phyloP scores from a whole-genome alignment of 1,140 invertebrate genomes.

The Drosophila sucinea region DNA sequence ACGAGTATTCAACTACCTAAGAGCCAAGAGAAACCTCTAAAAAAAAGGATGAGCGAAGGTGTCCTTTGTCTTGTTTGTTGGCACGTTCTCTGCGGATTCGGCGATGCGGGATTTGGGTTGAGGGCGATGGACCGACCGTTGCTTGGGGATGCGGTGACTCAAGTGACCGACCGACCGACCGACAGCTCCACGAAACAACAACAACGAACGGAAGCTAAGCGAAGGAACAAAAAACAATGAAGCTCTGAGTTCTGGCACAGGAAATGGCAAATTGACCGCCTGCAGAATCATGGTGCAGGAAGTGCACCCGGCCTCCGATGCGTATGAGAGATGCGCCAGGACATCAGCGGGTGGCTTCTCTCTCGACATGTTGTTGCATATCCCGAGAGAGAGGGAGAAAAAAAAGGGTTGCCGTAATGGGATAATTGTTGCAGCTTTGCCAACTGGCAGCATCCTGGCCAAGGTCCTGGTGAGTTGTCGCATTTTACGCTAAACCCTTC shows the following conservation, averaged over 20 bases:
- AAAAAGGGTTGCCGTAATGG: constrained; percentile 72
- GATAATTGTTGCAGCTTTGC: constrained; percentile 74
- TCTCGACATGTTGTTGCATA: not conserved
- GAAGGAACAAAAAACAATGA: constrained; percentile 19
- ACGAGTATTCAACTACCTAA: constrained; percentile 3
- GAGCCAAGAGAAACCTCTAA: not conserved
- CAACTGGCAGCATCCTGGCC: constrained; percentile 49
- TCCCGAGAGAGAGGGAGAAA: not conserved
- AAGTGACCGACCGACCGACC: constrained; percentile 19
- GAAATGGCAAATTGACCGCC: constrained; percentile 82
- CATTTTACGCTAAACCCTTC: constrained; percentile 15
- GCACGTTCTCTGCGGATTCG: constrained; percentile 40
- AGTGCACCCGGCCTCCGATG: constrained; percentile 57
- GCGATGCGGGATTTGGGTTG: constrained; percentile 13
- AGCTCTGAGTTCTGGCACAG: constrained; percentile 31
- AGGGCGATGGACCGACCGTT: too few relatives aligned
- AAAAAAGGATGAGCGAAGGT: constrained; percentile 16
- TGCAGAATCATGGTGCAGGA: constrained; percentile 53
- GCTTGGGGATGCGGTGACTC: not conserved
- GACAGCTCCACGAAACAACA: constrained; percentile 10
- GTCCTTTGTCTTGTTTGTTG: constrained; percentile 29
- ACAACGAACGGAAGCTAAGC: constrained; percentile 23
- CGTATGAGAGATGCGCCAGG: constrained; percentile 59
- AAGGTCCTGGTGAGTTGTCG: constrained; percentile 25
- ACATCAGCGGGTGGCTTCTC: constrained; percentile 49